Conservation (phyloP, 2,888 invertebrate genomes). For the Agriopis leucophaearia region DNA sequence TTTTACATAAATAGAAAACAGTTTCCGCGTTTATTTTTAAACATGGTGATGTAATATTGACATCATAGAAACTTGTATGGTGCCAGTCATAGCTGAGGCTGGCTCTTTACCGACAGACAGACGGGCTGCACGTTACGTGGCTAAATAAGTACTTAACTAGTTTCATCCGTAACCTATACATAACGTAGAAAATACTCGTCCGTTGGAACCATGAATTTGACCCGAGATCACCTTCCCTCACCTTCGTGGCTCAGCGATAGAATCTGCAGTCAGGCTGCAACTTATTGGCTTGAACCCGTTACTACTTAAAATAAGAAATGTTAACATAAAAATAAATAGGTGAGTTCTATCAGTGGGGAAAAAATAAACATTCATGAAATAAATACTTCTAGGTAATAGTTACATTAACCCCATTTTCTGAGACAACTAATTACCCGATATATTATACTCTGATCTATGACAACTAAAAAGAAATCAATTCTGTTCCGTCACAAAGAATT, state of each 20-base stretch:
- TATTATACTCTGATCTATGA: too few relatives aligned
- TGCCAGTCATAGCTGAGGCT: conserved; percentile 30
- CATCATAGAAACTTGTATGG: conserved; percentile 30
- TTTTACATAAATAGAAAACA: conserved; percentile 35
- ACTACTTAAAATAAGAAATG: too few relatives aligned
- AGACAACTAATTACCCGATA: too few relatives aligned
- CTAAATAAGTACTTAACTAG: conserved; percentile 28
- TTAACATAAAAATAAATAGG: too few relatives aligned
- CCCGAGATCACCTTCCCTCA: conserved; percentile 46
- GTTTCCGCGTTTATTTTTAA: conserved; percentile 35
- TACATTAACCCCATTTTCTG: too few relatives aligned
- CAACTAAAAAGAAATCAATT: too few relatives aligned
- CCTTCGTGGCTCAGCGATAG: conserved; percentile 32
- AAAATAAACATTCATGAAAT: too few relatives aligned
- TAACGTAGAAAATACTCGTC: conserved; percentile 53
- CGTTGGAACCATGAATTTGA: conserved; percentile 52
- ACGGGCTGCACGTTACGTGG: conserved; percentile 7
- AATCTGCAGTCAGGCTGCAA: conserved; percentile 31
- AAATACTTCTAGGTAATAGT: too few relatives aligned
- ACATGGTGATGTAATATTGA: conserved; percentile 44
- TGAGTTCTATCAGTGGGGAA: too few relatives aligned
- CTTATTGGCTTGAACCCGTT: conserved; percentile 4
- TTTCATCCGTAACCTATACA: conserved; percentile 27
- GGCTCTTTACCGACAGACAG: background rate
- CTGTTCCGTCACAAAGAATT: too few relatives aligned